phyloP scores from a whole-genome alignment of 2,888 invertebrate species.

The Trichogramma dendrolimi region DNA sequence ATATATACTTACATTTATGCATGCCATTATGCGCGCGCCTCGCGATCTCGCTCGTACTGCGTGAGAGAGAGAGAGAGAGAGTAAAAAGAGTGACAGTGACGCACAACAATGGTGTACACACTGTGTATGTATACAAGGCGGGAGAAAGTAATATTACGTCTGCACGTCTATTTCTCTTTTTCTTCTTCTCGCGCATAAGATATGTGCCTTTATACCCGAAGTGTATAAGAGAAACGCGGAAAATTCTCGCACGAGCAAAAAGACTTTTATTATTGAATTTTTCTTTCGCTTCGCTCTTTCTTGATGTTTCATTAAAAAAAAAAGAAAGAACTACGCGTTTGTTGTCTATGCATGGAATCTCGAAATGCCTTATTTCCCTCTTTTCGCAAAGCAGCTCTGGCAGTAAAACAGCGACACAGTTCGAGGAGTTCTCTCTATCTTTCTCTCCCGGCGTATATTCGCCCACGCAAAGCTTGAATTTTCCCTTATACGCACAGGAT shows the following conservation, averaged over 20 bases:
- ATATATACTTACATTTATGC: no score
- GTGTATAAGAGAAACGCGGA: neutral
- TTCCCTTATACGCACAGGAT: slow-evolving; percentile 8
- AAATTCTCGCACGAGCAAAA: neutral
- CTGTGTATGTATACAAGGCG: no score
- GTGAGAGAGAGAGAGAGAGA: no score
- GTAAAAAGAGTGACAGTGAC: no score
- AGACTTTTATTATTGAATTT: slow-evolving; percentile 15
- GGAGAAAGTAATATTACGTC: slow-evolving; percentile 14
- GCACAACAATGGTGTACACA: no score
- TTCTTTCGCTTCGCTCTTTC: neutral
- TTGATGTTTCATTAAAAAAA: slow-evolving; percentile 1
- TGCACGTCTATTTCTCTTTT: neutral
- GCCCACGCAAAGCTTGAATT: slow-evolving; percentile 2
- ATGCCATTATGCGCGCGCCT: no score
- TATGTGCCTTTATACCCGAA: neutral
- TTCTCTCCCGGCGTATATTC: neutral
- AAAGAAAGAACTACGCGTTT: neutral
- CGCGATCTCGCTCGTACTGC: no score
- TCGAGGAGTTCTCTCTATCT: no score
- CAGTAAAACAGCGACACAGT: no score
- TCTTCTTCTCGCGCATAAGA: neutral
- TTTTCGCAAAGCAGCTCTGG: no score
- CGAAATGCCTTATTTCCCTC: slow-evolving; percentile 11
- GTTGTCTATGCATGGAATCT: slow-evolving; percentile 13